Evolutionary conservation across 2,797 vertebrate genomes (phyloP), one percentile per base, ranked within the genome.

Genomic region (Poecilia picta): DNA sequence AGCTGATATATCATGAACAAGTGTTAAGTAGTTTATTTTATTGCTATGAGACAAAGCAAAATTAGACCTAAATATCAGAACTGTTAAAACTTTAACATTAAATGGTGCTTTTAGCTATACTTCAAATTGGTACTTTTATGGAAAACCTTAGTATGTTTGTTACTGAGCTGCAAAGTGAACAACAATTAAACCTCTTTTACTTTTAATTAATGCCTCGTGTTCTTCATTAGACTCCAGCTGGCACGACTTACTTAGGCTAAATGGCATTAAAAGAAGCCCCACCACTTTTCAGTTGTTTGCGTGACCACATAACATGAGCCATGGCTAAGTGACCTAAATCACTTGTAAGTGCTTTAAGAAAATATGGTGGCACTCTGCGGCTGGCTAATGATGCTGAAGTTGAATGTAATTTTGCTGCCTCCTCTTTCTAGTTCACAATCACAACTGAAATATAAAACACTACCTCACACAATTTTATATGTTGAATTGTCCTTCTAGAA

Each of bases 311-410:
- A 59, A 59, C 55, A 59, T 59, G n/a, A 59, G n/a, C n/a, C 12
- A n/a, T 31, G 55, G n/a, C 55, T 59, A 59, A 59, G 55, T 31
- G n/a, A 59, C 55, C 55, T 59, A 59, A 59, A 59, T 59, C 25
- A n/a, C 12, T 57, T 57, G 55, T 5, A 66, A 66, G 15, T 20
- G 10, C 36, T 39, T 68, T 41, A 11, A 41, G 36, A 20, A 39
- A 41, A 68, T 39, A 68, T 41, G 39, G 36, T 41, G 2, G 10
- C 36, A 41, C 36, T 25, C 20, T 68, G 64, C 8, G 4, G 33
- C 20, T 39, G 8, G 62, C 33, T 39, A 39, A 66, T 39, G 8
- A 41, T 23, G 64, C 36, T 39, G 64, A 11, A 68, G 36, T 18
- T 23, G 20, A 39, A 36, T 25, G 12, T 25, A 10, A 10, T 23